phyloP scores from a whole-genome alignment of 2,888 invertebrate genomes.

The Orthosia gothica region DNA sequence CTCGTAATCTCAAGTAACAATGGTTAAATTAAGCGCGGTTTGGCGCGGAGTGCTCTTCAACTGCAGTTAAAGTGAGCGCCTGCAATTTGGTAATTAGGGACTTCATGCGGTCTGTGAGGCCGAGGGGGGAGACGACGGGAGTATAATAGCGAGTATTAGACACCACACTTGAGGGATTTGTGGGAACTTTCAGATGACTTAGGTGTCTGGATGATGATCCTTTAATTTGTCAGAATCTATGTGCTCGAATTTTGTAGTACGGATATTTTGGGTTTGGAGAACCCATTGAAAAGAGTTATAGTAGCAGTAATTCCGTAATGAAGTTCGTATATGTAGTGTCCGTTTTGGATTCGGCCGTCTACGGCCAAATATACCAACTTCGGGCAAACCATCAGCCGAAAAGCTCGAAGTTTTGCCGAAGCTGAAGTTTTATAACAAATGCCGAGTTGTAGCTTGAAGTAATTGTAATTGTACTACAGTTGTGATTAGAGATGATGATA shows the following conservation, averaged over 20 bases:
- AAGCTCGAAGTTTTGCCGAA: too few species aligned
- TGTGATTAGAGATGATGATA: not conserved
- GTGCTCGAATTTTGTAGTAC: not conserved
- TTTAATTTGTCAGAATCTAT: slow-evolving; percentile 26
- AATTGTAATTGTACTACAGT: too few species aligned
- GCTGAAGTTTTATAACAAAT: too few species aligned
- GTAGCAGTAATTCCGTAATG: not conserved
- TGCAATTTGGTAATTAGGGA: slow-evolving; percentile 78
- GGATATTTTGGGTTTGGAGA: not conserved
- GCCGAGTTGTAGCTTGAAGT: too few species aligned
- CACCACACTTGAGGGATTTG: slow-evolving; percentile 68
- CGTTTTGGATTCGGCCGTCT: too few species aligned
- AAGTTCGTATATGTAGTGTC: not conserved
- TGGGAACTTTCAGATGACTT: slow-evolving; percentile 40
- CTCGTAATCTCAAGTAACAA: slow-evolving; percentile 68
- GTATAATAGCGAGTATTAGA: slow-evolving; percentile 54
- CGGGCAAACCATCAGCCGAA: too few species aligned
- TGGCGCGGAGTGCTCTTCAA: slow-evolving; percentile 71
- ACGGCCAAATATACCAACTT: too few species aligned
- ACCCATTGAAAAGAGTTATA: not conserved
- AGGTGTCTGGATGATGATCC: slow-evolving; percentile 50
- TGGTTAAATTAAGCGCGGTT: slow-evolving; percentile 80
- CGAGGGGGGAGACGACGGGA: slow-evolving; percentile 16
- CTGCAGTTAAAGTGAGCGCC: slow-evolving; percentile 73
- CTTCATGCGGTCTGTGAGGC: slow-evolving; percentile 57